These are phyloP conservation scores for Arrhopalites spinosus DNA, from an alignment of 2,888 invertebrate genomes.

Conservation along the genomic window DNA sequence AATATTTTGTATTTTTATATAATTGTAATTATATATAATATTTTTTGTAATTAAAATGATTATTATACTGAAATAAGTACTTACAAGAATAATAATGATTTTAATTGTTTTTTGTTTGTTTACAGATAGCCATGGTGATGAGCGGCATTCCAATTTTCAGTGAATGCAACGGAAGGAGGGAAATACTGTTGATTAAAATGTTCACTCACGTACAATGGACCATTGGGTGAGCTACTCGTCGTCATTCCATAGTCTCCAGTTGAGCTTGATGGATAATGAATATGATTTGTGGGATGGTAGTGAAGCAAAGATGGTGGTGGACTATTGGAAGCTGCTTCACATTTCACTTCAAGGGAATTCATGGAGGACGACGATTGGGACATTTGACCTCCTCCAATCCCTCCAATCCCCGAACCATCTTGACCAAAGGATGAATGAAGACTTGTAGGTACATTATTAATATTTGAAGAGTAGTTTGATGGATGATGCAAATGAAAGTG, in stretches of 20 bases:
- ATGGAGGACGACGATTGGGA: not conserved
- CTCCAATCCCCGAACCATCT: constrained; percentile 29
- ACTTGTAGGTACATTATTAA: not conserved
- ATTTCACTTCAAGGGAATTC: not conserved
- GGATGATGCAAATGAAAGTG: constrained; percentile 38
- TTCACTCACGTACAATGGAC: constrained; percentile 49
- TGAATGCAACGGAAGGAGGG: constrained; percentile 43
- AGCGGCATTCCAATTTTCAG: constrained; percentile 45
- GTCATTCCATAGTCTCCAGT: constrained; percentile 33
- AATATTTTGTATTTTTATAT: too few species aligned
- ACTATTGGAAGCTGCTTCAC: constrained; percentile 30
- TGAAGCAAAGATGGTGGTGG: constrained; percentile 40
- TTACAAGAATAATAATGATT: too few species aligned
- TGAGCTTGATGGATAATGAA: constrained; percentile 40
- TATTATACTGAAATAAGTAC: too few species aligned
- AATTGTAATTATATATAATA: too few species aligned
- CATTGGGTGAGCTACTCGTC: constrained; percentile 38
- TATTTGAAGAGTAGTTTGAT: constrained; percentile 16
- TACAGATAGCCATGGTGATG: constrained; percentile 28
- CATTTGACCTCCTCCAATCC: not conserved
- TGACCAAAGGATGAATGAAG: constrained; percentile 35
- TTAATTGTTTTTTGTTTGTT: not conserved
- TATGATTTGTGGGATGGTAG: constrained; percentile 25
- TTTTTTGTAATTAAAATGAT: too few species aligned
- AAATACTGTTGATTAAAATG: constrained; percentile 54